Conservation (phyloP, 2,797 vertebrate genomes). For the Nyctibius grandis region DNA sequence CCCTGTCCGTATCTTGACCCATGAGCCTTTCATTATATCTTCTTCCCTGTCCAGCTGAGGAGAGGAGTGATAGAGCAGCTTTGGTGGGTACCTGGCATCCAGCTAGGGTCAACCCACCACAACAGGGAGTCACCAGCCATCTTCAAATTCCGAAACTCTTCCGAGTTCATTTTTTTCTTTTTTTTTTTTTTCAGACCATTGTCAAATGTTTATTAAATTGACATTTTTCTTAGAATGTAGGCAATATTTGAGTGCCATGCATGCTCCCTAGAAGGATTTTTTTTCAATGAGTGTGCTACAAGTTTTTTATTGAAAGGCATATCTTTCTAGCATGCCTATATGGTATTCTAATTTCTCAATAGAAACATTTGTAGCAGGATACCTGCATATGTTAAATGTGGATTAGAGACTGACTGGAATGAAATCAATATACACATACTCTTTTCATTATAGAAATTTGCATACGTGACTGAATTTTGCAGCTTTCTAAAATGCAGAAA, state of each 20-base stretch:
- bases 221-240: not conserved
- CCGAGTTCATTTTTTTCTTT: not conserved
- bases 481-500: not conserved
- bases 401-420: not conserved
- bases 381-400: not conserved
- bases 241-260: not conserved
- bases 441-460: not conserved
- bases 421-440: not conserved
- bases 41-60: no score
- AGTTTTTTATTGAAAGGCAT: not conserved
- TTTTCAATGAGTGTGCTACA: not conserved
- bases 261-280: not conserved
- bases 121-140: accelerated
- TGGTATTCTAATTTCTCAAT: not conserved
- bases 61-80: no score
- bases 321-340: not conserved
- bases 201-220: not conserved
- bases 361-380: not conserved
- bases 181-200: not conserved
- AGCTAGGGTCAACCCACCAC: no score
- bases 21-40: no score
- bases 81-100: no score
- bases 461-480: not conserved
- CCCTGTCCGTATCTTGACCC: no score
- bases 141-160: not conserved